Percentiles rank a stretch among this genome's conserved stretches.
phyloP scores from a whole-genome alignment of 2,888 invertebrate genomes.

The Polyommatus icarus region DNA sequence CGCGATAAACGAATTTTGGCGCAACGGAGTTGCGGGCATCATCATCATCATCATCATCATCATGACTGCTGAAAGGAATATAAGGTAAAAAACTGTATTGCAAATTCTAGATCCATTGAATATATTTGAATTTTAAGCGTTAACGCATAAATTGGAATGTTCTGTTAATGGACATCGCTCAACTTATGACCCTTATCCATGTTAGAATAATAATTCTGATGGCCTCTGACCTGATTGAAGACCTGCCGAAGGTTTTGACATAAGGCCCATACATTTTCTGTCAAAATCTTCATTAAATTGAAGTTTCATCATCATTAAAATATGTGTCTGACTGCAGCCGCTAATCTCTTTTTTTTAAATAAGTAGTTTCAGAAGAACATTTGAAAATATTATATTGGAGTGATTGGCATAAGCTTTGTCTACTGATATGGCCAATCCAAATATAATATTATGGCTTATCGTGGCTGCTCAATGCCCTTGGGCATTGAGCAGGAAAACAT shows the following conservation, averaged over 20 bases:
- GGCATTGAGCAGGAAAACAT: conserved; percentile 12
- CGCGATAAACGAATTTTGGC: too few relatives aligned
- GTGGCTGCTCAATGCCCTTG: not conserved
- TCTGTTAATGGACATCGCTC: not conserved
- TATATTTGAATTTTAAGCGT: not conserved
- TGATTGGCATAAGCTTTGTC: too few relatives aligned
- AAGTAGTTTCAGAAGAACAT: too few relatives aligned
- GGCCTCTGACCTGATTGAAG: not conserved
- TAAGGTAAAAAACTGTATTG: not conserved
- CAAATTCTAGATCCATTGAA: not conserved
- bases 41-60: too few relatives aligned
- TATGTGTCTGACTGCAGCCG: too few relatives aligned
- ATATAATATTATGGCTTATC: conserved; percentile 10
- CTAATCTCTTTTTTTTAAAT: too few relatives aligned
- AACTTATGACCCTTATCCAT: not conserved
- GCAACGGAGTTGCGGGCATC: too few relatives aligned
- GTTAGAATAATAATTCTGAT: not conserved
- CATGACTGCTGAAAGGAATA: not conserved
- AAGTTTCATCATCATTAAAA: too few relatives aligned
- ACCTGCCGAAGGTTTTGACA: too few relatives aligned
- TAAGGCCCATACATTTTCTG: too few relatives aligned
- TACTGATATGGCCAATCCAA: not conserved
- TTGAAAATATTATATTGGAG: too few relatives aligned
- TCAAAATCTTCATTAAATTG: too few relatives aligned
- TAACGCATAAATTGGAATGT: not conserved